Percentiles rank a stretch among this genome's conserved stretches.
Conservation (phyloP, 92 coral and sea anemone genomes). For the Phenganax marumi region DNA sequence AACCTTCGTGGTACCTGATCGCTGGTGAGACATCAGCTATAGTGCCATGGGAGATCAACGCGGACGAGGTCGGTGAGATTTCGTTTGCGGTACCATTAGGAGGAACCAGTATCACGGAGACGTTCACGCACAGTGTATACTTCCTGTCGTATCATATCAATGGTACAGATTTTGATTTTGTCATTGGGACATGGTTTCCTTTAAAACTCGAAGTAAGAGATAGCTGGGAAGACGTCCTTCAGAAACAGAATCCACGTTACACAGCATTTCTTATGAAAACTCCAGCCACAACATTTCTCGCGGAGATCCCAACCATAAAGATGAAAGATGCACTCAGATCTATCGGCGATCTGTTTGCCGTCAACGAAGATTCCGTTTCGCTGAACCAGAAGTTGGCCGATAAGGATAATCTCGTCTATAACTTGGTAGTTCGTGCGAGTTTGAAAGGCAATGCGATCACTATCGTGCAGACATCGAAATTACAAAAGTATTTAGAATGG, state of each 20-base stretch:
- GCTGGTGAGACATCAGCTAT: conserved; percentile 33
- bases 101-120: conserved; percentile 26
- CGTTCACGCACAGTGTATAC: conserved; percentile 34
- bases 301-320: no score
- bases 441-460: background rate
- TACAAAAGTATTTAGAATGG: conserved; percentile 44
- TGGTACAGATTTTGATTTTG: conserved; percentile 29
- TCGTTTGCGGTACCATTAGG: conserved; percentile 34
- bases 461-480: conserved; percentile 15
- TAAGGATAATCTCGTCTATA: background rate
- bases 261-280: conserved; percentile 40
- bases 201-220: conserved; percentile 38
- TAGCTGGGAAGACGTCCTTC: conserved; percentile 14
- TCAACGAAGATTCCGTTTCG: background rate
- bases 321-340: conserved; percentile 26
- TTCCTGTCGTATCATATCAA: conserved; percentile 47
- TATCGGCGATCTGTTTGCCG: conserved; percentile 29
- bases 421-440: conserved; percentile 22
- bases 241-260: conserved; percentile 38
- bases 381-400: background rate
- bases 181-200: conserved; percentile 51
- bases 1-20: conserved; percentile 42
- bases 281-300: conserved; percentile 9
- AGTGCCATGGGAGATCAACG: conserved; percentile 45
- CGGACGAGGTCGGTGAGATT: conserved; percentile 37